Evolutionary conservation across 2,888 invertebrate species (phyloP).

Genomic region (Lagria hirta): DNA sequence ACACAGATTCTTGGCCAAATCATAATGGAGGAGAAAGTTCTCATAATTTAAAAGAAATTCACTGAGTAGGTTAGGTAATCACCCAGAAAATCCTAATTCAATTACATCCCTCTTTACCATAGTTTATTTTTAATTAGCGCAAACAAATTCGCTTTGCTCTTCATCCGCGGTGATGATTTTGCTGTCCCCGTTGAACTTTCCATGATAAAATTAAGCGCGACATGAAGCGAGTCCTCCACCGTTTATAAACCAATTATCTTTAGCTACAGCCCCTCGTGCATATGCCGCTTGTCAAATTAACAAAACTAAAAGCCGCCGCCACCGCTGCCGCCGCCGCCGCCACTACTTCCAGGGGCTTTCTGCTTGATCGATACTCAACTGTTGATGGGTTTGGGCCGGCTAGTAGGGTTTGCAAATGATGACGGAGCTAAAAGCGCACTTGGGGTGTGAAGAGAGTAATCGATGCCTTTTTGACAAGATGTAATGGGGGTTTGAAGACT

Average conservation of each 20-base stretch:
- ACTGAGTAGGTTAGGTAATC: too few relatives aligned
- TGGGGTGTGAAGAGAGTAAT: constrained; percentile 7
- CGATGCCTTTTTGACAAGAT: too few relatives aligned
- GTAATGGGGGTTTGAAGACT: too few relatives aligned
- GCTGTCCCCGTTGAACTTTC: constrained; percentile 10
- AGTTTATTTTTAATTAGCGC: too few relatives aligned
- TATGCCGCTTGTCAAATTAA: constrained; percentile 12
- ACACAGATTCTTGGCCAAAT: too few relatives aligned
- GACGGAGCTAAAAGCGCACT: constrained; percentile 4
- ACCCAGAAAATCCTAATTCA: too few relatives aligned
- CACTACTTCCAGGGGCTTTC: too few relatives aligned
- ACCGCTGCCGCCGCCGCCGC: too few relatives aligned
- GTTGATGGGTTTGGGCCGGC: constrained; percentile 10
- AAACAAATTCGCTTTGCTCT: constrained; percentile 22
- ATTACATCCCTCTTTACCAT: too few relatives aligned
- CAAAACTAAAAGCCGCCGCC: constrained; percentile 16
- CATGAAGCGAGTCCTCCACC: constrained; percentile 6
- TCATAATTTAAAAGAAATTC: too few relatives aligned
- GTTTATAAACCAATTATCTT: constrained; percentile 18
- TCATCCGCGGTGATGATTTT: not conserved
- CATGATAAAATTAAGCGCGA: constrained; percentile 13
- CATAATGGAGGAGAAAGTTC: too few relatives aligned
- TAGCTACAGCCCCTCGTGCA: constrained; percentile 8
- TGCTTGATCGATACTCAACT: constrained; percentile 18
- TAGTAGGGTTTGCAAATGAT: constrained; percentile 7